These are phyloP conservation scores for Tipula vernalis DNA, from an alignment of 2,888 invertebrate species.

Conservation along the genomic window DNA sequence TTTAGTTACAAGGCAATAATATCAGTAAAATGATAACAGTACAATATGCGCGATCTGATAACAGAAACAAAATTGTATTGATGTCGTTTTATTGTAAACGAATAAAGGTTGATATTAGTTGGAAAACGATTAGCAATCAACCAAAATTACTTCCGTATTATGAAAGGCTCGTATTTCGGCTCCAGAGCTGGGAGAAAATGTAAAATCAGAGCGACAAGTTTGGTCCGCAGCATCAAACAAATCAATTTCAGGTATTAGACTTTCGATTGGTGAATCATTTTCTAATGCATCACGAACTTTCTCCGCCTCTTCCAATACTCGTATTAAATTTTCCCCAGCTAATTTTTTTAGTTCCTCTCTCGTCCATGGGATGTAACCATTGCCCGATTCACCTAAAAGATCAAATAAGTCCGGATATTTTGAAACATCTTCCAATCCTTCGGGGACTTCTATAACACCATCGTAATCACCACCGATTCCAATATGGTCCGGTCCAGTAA, in stretches of 20 bases:
- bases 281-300: conserved; percentile 21
- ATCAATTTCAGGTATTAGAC: not conserved
- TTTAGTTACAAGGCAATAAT: too few species aligned
- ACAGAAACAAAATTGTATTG: not conserved
- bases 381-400: conserved; percentile 34
- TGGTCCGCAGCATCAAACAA: not conserved
- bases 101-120: not conserved
- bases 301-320: conserved; percentile 36
- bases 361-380: conserved; percentile 30
- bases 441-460: conserved; percentile 48
- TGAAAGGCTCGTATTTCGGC: not conserved
- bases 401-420: conserved; percentile 57
- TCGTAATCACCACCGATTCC: conserved; percentile 43
- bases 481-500: conserved; percentile 38
- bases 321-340: conserved; percentile 37
- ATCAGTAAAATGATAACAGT: too few species aligned
- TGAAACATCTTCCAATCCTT: conserved; percentile 59
- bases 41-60: too few species aligned
- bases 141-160: not conserved
- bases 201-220: not conserved
- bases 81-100: too few species aligned
- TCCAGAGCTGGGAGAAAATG: not conserved
- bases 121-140: not conserved
- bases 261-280: not conserved
- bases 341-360: conserved; percentile 36